These are phyloP conservation scores for Spea hammondii DNA, from an alignment of 2,797 vertebrate species.

Conservation along the genomic window DNA sequence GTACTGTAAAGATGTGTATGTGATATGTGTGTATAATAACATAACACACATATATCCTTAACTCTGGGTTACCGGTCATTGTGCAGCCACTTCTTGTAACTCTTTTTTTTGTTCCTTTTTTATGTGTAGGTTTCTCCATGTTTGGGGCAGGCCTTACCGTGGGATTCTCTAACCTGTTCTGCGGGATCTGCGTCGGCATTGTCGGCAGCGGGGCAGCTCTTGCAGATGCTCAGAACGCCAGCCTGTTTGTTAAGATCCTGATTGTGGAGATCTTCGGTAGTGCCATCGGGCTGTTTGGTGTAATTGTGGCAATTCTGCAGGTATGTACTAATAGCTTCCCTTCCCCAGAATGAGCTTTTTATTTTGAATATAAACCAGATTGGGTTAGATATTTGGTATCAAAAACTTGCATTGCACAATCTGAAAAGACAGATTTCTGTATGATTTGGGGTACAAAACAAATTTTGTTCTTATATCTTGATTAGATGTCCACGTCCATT, in stretches of 20 bases:
- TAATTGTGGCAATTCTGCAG: slow-evolving; percentile 98
- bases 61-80: too few species aligned
- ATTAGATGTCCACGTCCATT: too few species aligned
- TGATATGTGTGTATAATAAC: too few species aligned
- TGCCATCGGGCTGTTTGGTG: slow-evolving; percentile 94
- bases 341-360: neutral
- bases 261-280: slow-evolving; percentile 99
- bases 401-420: too few species aligned
- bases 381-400: too few species aligned
- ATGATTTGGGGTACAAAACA: too few species aligned
- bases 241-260: slow-evolving; percentile 97
- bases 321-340: slow-evolving; percentile 60
- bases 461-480: too few species aligned
- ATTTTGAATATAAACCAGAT: too few species aligned
- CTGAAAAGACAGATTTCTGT: too few species aligned
- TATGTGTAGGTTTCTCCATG: slow-evolving; percentile 88
- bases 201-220: slow-evolving; percentile 96
- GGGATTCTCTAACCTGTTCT: slow-evolving; percentile 97
- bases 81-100: neutral
- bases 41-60: too few species aligned
- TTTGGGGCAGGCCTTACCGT: slow-evolving; percentile 97
- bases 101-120: neutral
- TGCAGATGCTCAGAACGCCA: slow-evolving; percentile 94
- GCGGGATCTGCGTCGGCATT: slow-evolving; percentile 95
- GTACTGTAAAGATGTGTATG: too few species aligned